Base-by-base conservation (phyloP, 1,140 invertebrate genomes). In the Ceratosolen fusciceps region DNA sequence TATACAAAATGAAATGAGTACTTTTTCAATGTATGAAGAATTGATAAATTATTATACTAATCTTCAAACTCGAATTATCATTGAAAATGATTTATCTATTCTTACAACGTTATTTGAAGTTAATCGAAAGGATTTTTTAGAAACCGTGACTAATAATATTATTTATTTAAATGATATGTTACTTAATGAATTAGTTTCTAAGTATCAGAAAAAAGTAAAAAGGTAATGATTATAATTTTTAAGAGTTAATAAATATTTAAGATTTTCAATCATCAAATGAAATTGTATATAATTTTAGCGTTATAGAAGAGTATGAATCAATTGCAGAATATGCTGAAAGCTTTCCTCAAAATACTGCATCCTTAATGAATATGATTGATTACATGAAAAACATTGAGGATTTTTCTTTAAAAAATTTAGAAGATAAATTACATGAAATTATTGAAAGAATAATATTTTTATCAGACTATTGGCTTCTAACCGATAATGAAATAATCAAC, bases 31-130 rank as follows among this genome's bases (percentile, higher is more conserved):
- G 67, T 95, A 93, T 84, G 91, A 92, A 65, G 90, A 91, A 47
- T 89, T 93, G 84, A 92, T 96, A 24, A 86, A 92, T n/a, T 91
- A 92, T 78, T 96, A 94, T 86, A 91, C 93, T 56, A 88, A 92
- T 58, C 88, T 95, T 26, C 91, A 92, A 70, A 90, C 92, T 82
- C 91, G 92, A 83, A 94, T 96, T 77, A 93, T 94, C 7, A 90
- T 92, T 2, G 91, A 93, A 74, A 90, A 94, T 34, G 93, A 94
- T 83, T 93, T 93, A 71, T 93, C 94, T 2, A 91, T 95, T 49
- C 93, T 93, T 47, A 93, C 96, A 74, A 96, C 96, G n/a, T 94
- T 98, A 88, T 99, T 96, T 88, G 95, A 96, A 86, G 93, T 98
- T 82, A 94, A 96, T 87, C 92, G 95, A 74, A 93, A 93, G 47